phyloP scores from a whole-genome alignment of 2,113 vertebrate species.

The Colius striatus region DNA sequence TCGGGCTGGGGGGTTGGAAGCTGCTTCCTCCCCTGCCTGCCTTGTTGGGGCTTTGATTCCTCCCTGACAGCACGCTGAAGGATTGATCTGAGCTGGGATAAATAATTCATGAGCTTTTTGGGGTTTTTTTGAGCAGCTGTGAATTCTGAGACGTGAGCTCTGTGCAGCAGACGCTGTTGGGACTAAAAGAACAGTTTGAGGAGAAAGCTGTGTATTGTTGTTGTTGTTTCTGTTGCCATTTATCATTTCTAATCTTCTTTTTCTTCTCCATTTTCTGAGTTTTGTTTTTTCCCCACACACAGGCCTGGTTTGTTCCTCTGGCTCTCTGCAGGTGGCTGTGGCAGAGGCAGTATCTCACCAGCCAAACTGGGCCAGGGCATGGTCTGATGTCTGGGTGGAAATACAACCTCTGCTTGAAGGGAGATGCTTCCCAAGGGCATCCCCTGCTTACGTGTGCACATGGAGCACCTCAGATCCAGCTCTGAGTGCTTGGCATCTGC shows the following conservation, averaged over 20 bases:
- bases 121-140: constrained; percentile 30
- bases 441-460: not conserved
- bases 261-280: not conserved
- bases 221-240: constrained; percentile 1
- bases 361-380: not conserved
- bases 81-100: constrained; percentile 48
- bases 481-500: not conserved
- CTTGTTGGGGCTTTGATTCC: constrained; percentile 68
- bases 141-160: constrained; percentile 30
- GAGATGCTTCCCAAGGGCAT: not conserved
- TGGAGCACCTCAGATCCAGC: not conserved
- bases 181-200: constrained; percentile 28
- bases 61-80: constrained; percentile 65
- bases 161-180: not conserved
- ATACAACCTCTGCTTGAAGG: not conserved
- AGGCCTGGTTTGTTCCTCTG: not conserved
- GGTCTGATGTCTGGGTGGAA: not conserved
- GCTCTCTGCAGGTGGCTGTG: not conserved
- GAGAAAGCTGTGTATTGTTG: constrained; percentile 21
- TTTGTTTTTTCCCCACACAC: not conserved
- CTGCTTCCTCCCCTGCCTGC: not conserved
- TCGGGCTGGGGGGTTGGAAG: not conserved
- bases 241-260: constrained; percentile 28
- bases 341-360: not conserved
- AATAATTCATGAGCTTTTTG: constrained; percentile 71